phyloP scores from a whole-genome alignment of 2,797 vertebrate genomes.

The Tapirus indicus region DNA sequence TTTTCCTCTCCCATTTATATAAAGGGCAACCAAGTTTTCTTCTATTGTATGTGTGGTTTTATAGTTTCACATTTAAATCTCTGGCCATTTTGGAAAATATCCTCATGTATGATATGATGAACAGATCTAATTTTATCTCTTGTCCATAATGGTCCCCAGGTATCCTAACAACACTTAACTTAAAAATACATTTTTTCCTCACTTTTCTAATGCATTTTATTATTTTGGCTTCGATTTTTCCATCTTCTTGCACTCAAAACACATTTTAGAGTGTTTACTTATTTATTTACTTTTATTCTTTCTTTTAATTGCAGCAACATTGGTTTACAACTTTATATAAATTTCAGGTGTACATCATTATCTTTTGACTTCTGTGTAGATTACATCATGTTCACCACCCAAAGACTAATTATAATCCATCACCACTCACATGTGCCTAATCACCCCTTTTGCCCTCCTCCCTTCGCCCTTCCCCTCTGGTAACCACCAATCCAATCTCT shows the following conservation, averaged over 20 bases:
- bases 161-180: neutral
- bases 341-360: too few relatives aligned
- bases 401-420: too few relatives aligned
- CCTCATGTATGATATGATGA: neutral
- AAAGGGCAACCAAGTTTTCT: neutral
- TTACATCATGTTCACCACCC: too few relatives aligned
- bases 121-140: neutral
- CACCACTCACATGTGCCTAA: too few relatives aligned
- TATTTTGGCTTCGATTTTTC: neutral
- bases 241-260: neutral
- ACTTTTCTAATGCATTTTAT: neutral
- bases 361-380: too few relatives aligned
- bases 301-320: too few relatives aligned
- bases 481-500: too few relatives aligned
- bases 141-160: neutral
- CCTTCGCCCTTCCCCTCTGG: too few relatives aligned
- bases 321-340: too few relatives aligned
- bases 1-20: neutral
- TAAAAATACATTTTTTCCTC: neutral
- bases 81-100: neutral
- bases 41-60: neutral
- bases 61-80: neutral
- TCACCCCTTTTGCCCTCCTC: too few relatives aligned
- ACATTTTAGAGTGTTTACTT: neutral
- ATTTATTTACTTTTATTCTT: too few relatives aligned